Percentiles rank a stretch among this genome's conserved stretches.
Evolutionary conservation across 2,113 vertebrate species (phyloP).

Genomic region (Caranx ignobilis): DNA sequence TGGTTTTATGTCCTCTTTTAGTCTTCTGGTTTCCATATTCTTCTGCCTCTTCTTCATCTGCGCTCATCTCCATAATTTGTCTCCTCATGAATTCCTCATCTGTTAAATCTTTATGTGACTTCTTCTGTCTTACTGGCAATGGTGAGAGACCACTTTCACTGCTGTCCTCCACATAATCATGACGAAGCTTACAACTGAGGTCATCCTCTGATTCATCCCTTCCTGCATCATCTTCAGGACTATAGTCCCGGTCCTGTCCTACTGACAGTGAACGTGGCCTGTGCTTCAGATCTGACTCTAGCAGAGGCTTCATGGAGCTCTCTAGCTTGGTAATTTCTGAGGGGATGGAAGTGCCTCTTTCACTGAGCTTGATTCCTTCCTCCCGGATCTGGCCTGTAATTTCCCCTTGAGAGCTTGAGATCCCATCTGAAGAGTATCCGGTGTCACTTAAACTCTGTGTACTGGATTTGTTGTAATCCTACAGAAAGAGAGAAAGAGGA

Average conservation of each 20-base stretch:
- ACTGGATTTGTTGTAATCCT: constrained; percentile 94
- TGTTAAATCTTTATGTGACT: constrained; percentile 84
- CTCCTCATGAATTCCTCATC: constrained; percentile 98
- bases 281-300: constrained; percentile 87
- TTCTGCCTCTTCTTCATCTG: constrained; percentile 94
- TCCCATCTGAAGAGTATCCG: constrained; percentile 96
- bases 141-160: constrained; percentile 95
- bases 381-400: constrained; percentile 93
- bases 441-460: constrained; percentile 97
- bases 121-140: constrained; percentile 87
- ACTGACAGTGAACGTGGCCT: constrained; percentile 94
- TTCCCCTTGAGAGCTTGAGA: constrained; percentile 96
- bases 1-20: constrained; percentile 87
- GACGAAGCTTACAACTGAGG: constrained; percentile 94
- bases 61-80: constrained; percentile 98
- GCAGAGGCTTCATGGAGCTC: constrained; percentile 90
- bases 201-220: constrained; percentile 92
- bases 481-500: constrained; percentile 52
- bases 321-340: constrained; percentile 94
- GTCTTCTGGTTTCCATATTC: constrained; percentile 82
- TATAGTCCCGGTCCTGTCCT: constrained; percentile 88
- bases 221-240: constrained; percentile 92
- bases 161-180: constrained; percentile 97
- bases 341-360: constrained; percentile 90
- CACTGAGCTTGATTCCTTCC: constrained; percentile 92